These are phyloP conservation scores for Halichoerus grypus DNA, from an alignment of 2,113 vertebrate genomes.

Conservation along the genomic window DNA sequence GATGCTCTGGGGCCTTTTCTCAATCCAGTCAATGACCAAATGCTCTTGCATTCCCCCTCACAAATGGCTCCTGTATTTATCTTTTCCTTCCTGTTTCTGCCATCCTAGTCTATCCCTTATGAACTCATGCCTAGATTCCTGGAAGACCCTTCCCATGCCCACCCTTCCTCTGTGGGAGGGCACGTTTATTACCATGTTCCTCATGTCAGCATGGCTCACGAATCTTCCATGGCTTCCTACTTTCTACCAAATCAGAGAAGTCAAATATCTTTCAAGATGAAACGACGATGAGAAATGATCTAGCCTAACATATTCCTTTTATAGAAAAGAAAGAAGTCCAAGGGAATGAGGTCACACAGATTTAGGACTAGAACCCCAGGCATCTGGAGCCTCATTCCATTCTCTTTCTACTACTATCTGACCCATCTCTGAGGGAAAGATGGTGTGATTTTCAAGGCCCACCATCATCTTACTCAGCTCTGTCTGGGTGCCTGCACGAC, in stretches of 20 bases:
- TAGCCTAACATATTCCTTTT: slow-evolving; percentile 2
- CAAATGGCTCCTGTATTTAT: neutral
- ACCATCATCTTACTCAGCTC: neutral
- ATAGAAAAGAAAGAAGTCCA: neutral
- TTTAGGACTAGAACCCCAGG: neutral
- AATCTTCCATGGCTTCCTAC: neutral
- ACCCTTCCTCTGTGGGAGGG: neutral
- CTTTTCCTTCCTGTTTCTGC: neutral
- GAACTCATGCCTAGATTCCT: neutral
- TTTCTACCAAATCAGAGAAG: neutral
- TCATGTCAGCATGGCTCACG: neutral
- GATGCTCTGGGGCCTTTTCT: neutral
- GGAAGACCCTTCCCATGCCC: neutral
- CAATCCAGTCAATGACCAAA: neutral
- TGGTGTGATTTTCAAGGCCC: neutral
- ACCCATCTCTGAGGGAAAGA: neutral
- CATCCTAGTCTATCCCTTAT: neutral
- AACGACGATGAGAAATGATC: neutral
- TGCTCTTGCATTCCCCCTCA: neutral
- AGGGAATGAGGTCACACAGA: neutral
- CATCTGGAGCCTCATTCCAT: neutral
- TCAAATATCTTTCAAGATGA: neutral
- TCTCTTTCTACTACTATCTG: neutral
- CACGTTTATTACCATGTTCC: neutral
- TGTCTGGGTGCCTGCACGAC: neutral